Conservation (phyloP, 2,888 invertebrate genomes). For the Xestia xanthographa region DNA sequence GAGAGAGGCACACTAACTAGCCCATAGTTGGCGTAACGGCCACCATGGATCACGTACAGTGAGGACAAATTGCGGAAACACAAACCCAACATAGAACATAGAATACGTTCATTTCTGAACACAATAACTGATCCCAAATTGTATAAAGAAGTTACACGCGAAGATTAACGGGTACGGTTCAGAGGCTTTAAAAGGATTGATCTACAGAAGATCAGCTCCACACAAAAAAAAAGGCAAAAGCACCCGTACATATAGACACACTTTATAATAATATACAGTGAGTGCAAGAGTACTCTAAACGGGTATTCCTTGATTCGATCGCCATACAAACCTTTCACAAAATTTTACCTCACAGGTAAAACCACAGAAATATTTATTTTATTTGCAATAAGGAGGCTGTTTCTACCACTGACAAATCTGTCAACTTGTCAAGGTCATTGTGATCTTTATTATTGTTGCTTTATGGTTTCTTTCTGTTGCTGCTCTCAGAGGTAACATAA, state of each 20-base stretch:
- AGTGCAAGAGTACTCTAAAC: not conserved
- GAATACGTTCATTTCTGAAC: not conserved
- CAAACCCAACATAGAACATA: no score
- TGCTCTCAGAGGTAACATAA: not conserved
- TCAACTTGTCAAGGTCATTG: not conserved
- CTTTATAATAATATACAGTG: not conserved
- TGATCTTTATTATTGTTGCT: not conserved
- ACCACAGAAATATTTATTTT: not conserved
- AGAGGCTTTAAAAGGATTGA: not conserved
- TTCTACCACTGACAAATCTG: not conserved
- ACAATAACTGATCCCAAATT: not conserved
- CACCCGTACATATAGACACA: not conserved
- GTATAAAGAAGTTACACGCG: not conserved
- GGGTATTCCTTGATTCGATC: not conserved
- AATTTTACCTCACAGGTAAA: not conserved
- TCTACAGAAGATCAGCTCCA: not conserved
- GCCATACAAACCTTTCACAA: not conserved
- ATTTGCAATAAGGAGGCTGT: not conserved
- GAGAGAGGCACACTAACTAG: no score
- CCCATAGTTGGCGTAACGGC: no score
- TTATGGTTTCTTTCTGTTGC: not conserved
- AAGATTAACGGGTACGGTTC: not conserved
- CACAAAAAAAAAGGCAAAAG: not conserved
- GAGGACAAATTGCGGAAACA: no score
- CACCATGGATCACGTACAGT: no score